Evolutionary conservation across 2,113 vertebrate genomes (phyloP), one percentile per base, ranked within the genome.

Genomic region (Platysteira castanea): DNA sequence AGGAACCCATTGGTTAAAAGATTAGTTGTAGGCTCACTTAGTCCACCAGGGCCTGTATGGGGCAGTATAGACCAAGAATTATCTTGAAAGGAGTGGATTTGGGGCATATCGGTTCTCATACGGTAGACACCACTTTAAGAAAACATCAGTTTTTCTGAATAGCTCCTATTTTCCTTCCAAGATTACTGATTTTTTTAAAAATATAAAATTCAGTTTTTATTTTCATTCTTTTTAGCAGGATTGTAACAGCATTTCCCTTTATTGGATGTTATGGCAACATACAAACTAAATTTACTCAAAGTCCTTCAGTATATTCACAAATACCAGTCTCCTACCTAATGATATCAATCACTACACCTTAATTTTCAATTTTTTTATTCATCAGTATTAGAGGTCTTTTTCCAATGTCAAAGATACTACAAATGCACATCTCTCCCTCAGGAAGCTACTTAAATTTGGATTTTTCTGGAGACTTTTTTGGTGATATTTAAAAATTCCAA

Each of bases 51-150:
- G 87, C 92, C 93, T 96, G 90, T 52, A 81, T 91, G 88, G 77
- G 95, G 93, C 95, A 96, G 90, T 78, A 63, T 22, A 96, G 50
- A 93, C 39, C 49, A 96, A 92, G 82, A 70, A 74, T 91, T 90
- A 67, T 15, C 0, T 0, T 73, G 53, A 31, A 81, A 83, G 64
- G 82, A 44, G 6, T 57, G 39, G 41, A 44, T 46, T 79, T 90
- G 9, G 85, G 59, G 46, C 24, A 28, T 57, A 7, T 59, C 18
- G 23, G 28, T 39, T 91, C 39, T 75, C 50, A 49, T 22, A 14
- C 2, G 39, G 30, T 41, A 69, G n/a, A 9, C 15, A 54, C 0
- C 8, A 77, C 13, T 83, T 80, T 33, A 74, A 39, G 28, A 77
- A 96, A 95, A 30, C 7, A 31, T 41, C 18, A 35, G 2, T 15